These are phyloP conservation scores for Coptotermes formosanus DNA, from an alignment of 1,140 invertebrate genomes.

Conservation along the genomic window DNA sequence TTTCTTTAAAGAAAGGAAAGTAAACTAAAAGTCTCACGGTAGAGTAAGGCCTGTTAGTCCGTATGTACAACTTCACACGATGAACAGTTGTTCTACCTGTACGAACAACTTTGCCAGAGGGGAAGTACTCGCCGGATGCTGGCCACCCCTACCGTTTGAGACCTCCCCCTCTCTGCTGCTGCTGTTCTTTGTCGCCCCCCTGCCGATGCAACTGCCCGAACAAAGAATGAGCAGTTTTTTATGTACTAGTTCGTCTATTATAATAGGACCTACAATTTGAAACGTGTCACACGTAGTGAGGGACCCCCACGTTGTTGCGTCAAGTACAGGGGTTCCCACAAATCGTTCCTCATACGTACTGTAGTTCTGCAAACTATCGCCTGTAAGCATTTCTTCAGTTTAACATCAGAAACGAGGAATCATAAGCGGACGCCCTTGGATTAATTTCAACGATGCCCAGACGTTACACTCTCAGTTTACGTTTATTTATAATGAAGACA, in stretches of 20 bases:
- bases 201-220: conserved; percentile 11
- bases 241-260: conserved; percentile 13
- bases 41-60: too few relatives aligned
- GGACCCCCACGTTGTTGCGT: neutral
- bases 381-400: too few relatives aligned
- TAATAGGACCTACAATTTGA: conserved; percentile 3
- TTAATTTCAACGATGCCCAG: too few relatives aligned
- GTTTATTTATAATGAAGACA: too few relatives aligned
- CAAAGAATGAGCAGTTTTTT: conserved; percentile 16
- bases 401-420: too few relatives aligned
- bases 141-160: neutral
- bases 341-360: too few relatives aligned
- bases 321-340: conserved; percentile 3
- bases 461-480: too few relatives aligned
- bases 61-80: neutral
- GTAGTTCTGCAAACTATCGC: too few relatives aligned
- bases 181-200: conserved; percentile 15
- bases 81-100: neutral
- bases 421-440: too few relatives aligned
- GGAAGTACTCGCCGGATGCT: neutral
- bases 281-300: neutral
- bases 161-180: neutral
- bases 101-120: neutral
- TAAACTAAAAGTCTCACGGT: too few relatives aligned
- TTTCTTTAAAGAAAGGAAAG: too few relatives aligned